A percentile compares a stretch with the other conserved stretches of the same genome.
Conservation (phyloP, 2,797 vertebrate species). For the Epinephelus malabaricus region DNA sequence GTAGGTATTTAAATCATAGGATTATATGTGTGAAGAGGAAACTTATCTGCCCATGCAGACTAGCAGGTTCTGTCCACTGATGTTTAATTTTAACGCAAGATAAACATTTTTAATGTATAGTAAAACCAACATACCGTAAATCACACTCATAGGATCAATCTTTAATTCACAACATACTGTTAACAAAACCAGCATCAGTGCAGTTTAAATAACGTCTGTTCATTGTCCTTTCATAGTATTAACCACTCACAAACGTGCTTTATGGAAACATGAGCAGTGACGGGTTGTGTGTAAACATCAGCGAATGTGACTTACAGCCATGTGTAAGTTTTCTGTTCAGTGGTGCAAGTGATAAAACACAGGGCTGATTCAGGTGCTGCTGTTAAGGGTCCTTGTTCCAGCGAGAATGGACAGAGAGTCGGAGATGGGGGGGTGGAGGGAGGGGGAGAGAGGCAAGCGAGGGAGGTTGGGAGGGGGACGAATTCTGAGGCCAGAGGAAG, state of each 20-base stretch:
- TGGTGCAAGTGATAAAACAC: slow-evolving; percentile 62
- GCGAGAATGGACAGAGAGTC: slow-evolving; percentile 40
- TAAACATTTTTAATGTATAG: neutral
- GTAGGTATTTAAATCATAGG: no score
- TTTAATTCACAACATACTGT: neutral
- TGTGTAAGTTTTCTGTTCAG: slow-evolving; percentile 59
- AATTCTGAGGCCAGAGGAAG: slow-evolving; percentile 6
- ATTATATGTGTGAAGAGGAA: neutral
- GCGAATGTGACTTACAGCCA: slow-evolving; percentile 36
- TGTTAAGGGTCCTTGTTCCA: slow-evolving; percentile 75
- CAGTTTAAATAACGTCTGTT: slow-evolving; percentile 30
- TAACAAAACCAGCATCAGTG: slow-evolving; percentile 8
- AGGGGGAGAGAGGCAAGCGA: slow-evolving; percentile 3
- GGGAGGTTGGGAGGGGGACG: slow-evolving; percentile 7
- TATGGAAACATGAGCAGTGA: slow-evolving; percentile 46
- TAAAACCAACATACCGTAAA: neutral
- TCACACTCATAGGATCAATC: neutral
- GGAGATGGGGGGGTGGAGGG: neutral
- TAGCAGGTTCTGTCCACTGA: neutral
- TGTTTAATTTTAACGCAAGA: no score
- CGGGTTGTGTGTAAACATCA: slow-evolving; percentile 57
- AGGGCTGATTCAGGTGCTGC: slow-evolving; percentile 74
- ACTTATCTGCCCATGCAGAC: neutral
- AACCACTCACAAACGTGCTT: slow-evolving; percentile 22
- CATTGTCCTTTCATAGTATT: slow-evolving; percentile 57